Evolutionary conservation across 2,113 vertebrate genomes (phyloP), one percentile per base, ranked within the genome.

Genomic region (Crypturellus undulatus): DNA sequence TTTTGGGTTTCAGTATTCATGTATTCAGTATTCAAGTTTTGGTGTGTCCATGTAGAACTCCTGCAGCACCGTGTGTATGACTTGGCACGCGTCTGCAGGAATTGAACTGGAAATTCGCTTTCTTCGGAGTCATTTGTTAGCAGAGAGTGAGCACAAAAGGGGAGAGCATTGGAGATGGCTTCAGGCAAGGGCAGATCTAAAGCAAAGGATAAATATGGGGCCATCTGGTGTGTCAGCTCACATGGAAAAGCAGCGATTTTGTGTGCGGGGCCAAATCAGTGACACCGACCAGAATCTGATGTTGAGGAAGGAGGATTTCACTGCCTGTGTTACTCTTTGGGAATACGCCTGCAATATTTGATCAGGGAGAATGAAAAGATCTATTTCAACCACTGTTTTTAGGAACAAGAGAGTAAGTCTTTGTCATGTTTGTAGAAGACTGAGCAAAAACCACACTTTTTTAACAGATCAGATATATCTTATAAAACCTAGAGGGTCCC

Each of bases 1-100:
- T 84, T 58, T 17, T 2, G 0, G 58, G 64, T 62, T 72, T 21
- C 71, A 32, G 52, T 6, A 59, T 58, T 58, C 5, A 10, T 58
- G 30, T 58, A 32, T 32, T 58, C 54, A 18, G 54, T 58, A 58
- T 18, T 58, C 20, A 0, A 3, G 4, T 26, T 12, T 51, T 4
- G 3, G 7, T 28, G 2, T 3, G 10, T 25, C 5, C 7, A 6
- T 1, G 1, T 2, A 1, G n/a, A 34, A 52, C 22, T 17, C 34
- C 40, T 40, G 32, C 24, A 21, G 5, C 26, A 1, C 10, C 12
- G 12, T 36, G 15, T 18, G 12, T 65, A 6, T 3, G 21, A 2
- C 58, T 52, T 28, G 56, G 28, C 13, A 10, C 52, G 40, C 13
- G 10, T 30, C 34, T 9, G 1, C 16, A 72, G 60, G 47, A 70